Base-by-base conservation (phyloP, 2,888 invertebrate species). In the Parthenolecanium corni region DNA sequence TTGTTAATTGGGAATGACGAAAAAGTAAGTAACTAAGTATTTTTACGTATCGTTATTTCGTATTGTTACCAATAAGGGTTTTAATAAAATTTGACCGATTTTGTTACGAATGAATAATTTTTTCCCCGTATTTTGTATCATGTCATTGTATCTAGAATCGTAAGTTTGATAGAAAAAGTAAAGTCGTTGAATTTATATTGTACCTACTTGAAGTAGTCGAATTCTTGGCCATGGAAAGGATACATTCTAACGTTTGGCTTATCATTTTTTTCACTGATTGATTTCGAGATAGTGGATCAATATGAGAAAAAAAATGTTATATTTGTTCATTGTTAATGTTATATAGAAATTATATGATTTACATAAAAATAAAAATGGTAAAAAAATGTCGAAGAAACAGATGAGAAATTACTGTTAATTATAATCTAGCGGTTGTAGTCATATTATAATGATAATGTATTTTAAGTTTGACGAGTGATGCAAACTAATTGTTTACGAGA, bases 21-120 rank as follows among this genome's bases (percentile, higher is more conserved):
- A 31, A 31, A 49, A 49, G 49, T 20, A 49, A 18, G 6, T 49
- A 21, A n/a, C n/a, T n/a, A n/a, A n/a, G n/a, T 49, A 18, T 49
- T 49, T 49, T 49, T 49, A 42, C 18, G 44, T 42, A 42, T 49
- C 21, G 49, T 49, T 49, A 49, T 49, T 21, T 49, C 49, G 23
- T 49, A 49, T 23, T 49, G 49, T 49, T 49, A 49, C 49, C 49
- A 49, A 21, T 49, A 49, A 49, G 21, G 21, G 49, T 49, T 49
- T 49, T 21, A 49, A 49, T 49, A 23, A 20, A 49, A 49, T 23
- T 20, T 23, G 49, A 21, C 23, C 14, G 20, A 11, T 49, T 49
- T 49, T 44, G 46, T 44, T 16, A 44, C 18, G 16, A 44, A 20
- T 44, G 46, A 44, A 20, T n/a, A 9, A 16, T 44, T 44, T 18